Percentiles rank a stretch among this genome's conserved stretches.
phyloP scores from a whole-genome alignment of 2,113 vertebrate species.

The Lophura nycthemera region DNA sequence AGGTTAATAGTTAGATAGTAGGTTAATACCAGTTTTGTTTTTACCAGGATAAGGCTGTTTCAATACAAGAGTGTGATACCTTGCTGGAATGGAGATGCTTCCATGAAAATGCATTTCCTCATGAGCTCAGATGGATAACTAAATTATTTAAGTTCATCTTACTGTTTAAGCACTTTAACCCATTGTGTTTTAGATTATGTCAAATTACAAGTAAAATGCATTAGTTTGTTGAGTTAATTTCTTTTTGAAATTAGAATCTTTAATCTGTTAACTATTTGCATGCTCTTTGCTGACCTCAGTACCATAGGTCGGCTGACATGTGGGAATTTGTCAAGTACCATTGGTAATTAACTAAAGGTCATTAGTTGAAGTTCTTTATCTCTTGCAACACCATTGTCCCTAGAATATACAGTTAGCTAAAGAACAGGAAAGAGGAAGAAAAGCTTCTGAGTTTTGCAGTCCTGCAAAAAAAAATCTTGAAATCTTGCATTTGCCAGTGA shows the following conservation, averaged over 20 bases:
- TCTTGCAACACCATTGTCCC: neutral
- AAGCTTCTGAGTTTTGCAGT: neutral
- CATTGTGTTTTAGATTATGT: neutral
- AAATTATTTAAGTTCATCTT: neutral
- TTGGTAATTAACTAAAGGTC: neutral
- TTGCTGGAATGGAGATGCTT: neutral
- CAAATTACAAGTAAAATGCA: neutral
- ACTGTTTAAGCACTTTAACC: neutral
- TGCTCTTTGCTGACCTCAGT: neutral
- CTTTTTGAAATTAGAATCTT: neutral
- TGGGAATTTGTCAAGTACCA: neutral
- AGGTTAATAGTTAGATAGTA: neutral
- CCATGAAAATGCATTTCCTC: neutral
- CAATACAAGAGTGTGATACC: neutral
- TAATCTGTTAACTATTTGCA: neutral
- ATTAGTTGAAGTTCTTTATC: neutral
- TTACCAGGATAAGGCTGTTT: neutral
- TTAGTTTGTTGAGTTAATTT: neutral
- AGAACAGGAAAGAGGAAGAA: neutral
- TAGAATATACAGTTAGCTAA: neutral
- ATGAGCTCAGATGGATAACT: neutral
- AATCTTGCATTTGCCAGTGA: neutral
- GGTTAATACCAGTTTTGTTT: neutral
- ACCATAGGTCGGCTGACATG: neutral
- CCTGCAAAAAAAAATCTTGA: neutral